These are phyloP conservation scores for Cheilosia vernalis DNA, from an alignment of 2,888 invertebrate genomes.

Conservation along the genomic window DNA sequence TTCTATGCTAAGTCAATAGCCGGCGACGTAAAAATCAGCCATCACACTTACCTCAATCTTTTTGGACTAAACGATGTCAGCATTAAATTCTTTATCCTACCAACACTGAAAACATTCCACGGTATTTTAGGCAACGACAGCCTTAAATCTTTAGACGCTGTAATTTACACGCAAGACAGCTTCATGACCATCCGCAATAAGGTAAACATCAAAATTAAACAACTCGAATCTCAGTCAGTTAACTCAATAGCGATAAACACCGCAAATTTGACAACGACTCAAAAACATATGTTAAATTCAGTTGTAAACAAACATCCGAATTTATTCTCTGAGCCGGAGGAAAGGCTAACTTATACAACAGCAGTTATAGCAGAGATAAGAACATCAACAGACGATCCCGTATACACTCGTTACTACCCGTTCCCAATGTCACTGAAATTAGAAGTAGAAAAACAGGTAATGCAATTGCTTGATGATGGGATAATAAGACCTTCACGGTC, in stretches of 20 bases:
- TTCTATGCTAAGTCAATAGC: constrained; percentile 22
- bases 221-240: constrained; percentile 24
- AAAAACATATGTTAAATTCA: constrained; percentile 4
- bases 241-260: constrained; percentile 25
- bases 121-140: constrained; percentile 37
- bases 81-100: neutral
- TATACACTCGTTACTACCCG: constrained; percentile 52
- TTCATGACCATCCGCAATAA: constrained; percentile 31
- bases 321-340: constrained; percentile 56
- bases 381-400: constrained; percentile 39
- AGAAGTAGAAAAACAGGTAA: constrained; percentile 38
- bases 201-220: constrained; percentile 17
- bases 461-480: constrained; percentile 15
- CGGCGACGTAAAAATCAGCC: too few relatives aligned
- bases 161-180: constrained; percentile 25
- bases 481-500: too few relatives aligned
- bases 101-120: constrained; percentile 33
- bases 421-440: constrained; percentile 4
- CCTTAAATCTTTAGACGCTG: constrained; percentile 12
- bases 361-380: constrained; percentile 56
- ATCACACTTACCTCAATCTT: neutral
- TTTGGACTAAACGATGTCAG: constrained; percentile 22
- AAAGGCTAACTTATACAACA: neutral
- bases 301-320: constrained; percentile 26
- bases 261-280: neutral